These are phyloP conservation scores for Idaea biselata DNA, from an alignment of 2,888 invertebrate genomes.

Conservation along the genomic window DNA sequence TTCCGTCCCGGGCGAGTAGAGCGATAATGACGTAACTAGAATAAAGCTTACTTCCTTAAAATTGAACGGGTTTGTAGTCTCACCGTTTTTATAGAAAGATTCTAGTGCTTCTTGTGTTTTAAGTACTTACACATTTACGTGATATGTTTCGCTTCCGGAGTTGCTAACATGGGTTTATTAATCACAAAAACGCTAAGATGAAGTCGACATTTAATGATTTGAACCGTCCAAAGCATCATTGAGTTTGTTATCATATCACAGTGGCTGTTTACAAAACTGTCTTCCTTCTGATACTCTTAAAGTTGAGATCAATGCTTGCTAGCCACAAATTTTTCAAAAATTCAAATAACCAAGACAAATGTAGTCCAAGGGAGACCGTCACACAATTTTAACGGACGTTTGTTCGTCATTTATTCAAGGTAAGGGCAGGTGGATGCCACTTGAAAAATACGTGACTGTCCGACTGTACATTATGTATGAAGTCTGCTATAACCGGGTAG, in stretches of 20 bases:
- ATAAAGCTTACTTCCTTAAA: background rate
- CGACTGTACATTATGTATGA: slow-evolving; percentile 66
- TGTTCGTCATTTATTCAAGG: slow-evolving; percentile 71
- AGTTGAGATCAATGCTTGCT: too few relatives aligned
- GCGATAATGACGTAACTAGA: slow-evolving; percentile 21
- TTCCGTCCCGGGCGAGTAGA: slow-evolving; percentile 16
- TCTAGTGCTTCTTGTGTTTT: background rate
- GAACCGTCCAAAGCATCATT: too few relatives aligned
- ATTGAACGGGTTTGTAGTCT: background rate
- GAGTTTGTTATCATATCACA: too few relatives aligned
- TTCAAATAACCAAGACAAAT: slow-evolving; percentile 3
- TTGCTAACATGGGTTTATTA: too few relatives aligned
- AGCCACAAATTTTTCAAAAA: background rate
- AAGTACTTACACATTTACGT: too few relatives aligned
- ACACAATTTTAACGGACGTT: slow-evolving; percentile 63
- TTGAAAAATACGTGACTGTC: slow-evolving; percentile 73
- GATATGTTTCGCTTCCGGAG: too few relatives aligned
- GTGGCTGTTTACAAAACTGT: too few relatives aligned
- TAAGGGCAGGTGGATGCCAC: slow-evolving; percentile 65
- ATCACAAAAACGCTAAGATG: too few relatives aligned
- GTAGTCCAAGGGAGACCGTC: slow-evolving; percentile 35
- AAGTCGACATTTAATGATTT: too few relatives aligned
- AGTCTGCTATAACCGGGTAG: slow-evolving; percentile 27
- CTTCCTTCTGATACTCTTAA: too few relatives aligned
- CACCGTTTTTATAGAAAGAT: background rate